Conservation (phyloP, 2,113 vertebrate species). For the Entelurus aequoreus region DNA sequence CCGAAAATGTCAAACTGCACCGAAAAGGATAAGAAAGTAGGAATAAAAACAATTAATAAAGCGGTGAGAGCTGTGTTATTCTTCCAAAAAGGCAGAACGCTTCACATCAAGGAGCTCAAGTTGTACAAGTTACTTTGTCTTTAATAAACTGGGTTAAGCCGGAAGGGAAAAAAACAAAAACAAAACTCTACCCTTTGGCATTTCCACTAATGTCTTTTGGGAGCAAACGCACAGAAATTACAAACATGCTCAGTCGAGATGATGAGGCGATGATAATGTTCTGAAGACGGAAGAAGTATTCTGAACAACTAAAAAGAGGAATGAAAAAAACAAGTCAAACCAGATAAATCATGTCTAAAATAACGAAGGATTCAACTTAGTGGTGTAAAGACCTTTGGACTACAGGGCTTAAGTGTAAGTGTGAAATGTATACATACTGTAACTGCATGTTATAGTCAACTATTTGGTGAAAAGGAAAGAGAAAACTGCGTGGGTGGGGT, state of each 20-base stretch:
- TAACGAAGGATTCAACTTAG: neutral
- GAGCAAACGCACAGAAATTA: constrained; percentile 26
- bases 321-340: neutral
- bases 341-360: too few relatives aligned
- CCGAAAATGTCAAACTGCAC: constrained; percentile 5
- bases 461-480: too few relatives aligned
- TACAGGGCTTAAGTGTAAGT: neutral
- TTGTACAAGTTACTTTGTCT: constrained; percentile 19
- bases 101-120: constrained; percentile 8
- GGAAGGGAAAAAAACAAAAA: constrained; percentile 10
- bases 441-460: too few relatives aligned
- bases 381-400: neutral
- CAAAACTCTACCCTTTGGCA: constrained; percentile 24
- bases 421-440: neutral
- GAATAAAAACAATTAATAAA: constrained; percentile 22
- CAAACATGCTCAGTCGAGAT: constrained; percentile 20
- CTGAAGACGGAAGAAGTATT: constrained; percentile 9
- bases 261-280: constrained; percentile 20
- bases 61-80: neutral
- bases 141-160: constrained; percentile 24
- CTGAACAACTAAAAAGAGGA: neutral
- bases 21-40: constrained; percentile 10
- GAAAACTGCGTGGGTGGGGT: neutral
- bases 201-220: constrained; percentile 23
- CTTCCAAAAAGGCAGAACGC: constrained; percentile 3